Evolutionary conservation across 2,888 invertebrate genomes (phyloP), one percentile per base, ranked within the genome.

Genomic region (Tetrapedia diversipes): DNA sequence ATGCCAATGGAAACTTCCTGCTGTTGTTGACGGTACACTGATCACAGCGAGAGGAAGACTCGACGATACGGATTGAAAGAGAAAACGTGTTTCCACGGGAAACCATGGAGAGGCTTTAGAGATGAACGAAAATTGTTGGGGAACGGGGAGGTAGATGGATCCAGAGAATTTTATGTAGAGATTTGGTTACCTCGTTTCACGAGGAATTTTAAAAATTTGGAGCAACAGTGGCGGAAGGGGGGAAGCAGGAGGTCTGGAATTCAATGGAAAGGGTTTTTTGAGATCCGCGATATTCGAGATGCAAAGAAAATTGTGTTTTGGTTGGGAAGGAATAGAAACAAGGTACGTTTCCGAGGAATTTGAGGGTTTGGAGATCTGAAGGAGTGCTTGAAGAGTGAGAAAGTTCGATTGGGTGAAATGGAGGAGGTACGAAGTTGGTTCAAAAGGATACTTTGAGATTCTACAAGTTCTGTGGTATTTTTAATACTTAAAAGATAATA

Each of bases 21-120:
- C n/a, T n/a, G n/a, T n/a, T n/a, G n/a, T n/a, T n/a, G n/a, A n/a
- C n/a, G n/a, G n/a, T n/a, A n/a, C n/a, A n/a, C n/a, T n/a, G n/a
- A n/a, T n/a, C n/a, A n/a, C n/a, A n/a, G 27, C 16, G 45, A 32
- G 19, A 7, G 34, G 16, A 2, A 14, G 22, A 19, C 16, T 37
- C 29, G 11, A 39, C 27, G 19, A 16, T 10, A 27, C 14, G 24
- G 7, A 32, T 57, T 34, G 24, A 59, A 45, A 59, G 71, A 51
- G 39, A 22, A 51, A 27, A 27, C 56, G 39, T 39, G 27, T 56
- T 29, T 39, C 8, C 29, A 11, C 4, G 22, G 1, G 39, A 6
- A 56, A 56, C 10, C 41, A 59, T 4, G 10, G 3, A 29, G 22
- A 10, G 22, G 1, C 10, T 41, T 29, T 3, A 29, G 39, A 22